A percentile compares a stretch with the other conserved stretches of the same genome.
phyloP scores from a whole-genome alignment of 1,140 invertebrate genomes.

The Drosophila repletoides region DNA sequence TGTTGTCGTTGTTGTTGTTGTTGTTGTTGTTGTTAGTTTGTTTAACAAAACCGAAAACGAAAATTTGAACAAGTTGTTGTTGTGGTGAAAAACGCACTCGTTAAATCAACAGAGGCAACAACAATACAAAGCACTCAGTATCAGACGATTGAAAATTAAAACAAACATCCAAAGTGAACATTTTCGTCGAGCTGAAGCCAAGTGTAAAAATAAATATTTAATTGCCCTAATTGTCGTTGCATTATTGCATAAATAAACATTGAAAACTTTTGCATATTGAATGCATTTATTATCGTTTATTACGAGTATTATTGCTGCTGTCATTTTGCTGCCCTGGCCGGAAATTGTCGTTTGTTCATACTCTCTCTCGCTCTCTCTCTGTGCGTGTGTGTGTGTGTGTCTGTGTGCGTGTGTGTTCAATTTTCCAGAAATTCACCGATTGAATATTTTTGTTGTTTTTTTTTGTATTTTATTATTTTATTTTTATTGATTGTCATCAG shows the following conservation, averaged over 20 bases:
- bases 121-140: slow-evolving; percentile 16
- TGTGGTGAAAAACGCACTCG: slow-evolving; percentile 36
- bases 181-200: slow-evolving; percentile 21
- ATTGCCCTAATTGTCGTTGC: slow-evolving; percentile 61
- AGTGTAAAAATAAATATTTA: slow-evolving; percentile 67
- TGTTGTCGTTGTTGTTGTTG: not conserved
- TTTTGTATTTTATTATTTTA: no score
- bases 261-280: slow-evolving; percentile 46
- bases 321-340: no score
- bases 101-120: slow-evolving; percentile 27
- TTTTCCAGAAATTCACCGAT: slow-evolving; percentile 9
- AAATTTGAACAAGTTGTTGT: slow-evolving; percentile 51
- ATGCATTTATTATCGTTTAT: slow-evolving; percentile 38
- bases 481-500: not conserved
- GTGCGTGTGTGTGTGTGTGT: not conserved
- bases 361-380: not conserved
- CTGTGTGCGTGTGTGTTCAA: slow-evolving; percentile 9
- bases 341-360: slow-evolving; percentile 33
- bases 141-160: slow-evolving; percentile 44
- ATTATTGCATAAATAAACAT: slow-evolving; percentile 63
- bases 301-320: slow-evolving; percentile 16
- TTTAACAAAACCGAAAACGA: slow-evolving; percentile 51
- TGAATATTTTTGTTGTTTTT: not conserved
- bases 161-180: slow-evolving; percentile 44
- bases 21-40: slow-evolving; percentile 36